phyloP scores from a whole-genome alignment of 2,113 vertebrate genomes.

The Poeciliopsis prolifica region DNA sequence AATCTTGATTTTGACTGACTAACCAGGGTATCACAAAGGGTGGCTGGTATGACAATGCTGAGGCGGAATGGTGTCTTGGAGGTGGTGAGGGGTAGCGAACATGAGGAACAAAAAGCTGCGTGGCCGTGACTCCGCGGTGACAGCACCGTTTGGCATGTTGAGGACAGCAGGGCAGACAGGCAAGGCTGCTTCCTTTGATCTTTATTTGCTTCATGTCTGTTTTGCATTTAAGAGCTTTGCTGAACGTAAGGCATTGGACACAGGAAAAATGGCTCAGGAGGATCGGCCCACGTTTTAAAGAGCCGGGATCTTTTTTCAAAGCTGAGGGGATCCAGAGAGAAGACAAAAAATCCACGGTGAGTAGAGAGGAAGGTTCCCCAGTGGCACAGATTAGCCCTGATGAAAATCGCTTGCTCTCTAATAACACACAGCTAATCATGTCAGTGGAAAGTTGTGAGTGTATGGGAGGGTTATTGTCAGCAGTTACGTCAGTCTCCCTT shows the following conservation, averaged over 20 bases:
- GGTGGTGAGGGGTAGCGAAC: conserved; percentile 31
- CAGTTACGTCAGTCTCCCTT: conserved; percentile 42
- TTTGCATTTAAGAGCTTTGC: conserved; percentile 81
- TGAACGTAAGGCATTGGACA: conserved; percentile 79
- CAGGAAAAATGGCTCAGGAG: conserved; percentile 74
- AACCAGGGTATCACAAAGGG: conserved; percentile 22
- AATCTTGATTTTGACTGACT: neutral
- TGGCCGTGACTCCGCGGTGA: conserved; percentile 78
- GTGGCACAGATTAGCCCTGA: conserved; percentile 64
- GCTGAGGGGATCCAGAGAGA: conserved; percentile 60
- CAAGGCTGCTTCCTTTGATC: conserved; percentile 79
- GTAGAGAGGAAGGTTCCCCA: conserved; percentile 45
- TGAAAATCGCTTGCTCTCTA: conserved; percentile 59
- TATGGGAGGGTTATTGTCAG: conserved; percentile 20
- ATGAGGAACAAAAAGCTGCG: conserved; percentile 59
- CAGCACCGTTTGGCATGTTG: conserved; percentile 76
- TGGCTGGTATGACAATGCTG: neutral
- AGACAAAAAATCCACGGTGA: conserved; percentile 41
- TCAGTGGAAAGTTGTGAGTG: conserved; percentile 42
- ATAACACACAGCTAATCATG: conserved; percentile 56
- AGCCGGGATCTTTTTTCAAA: conserved; percentile 79
- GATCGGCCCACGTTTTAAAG: conserved; percentile 72
- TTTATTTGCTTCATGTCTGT: conserved; percentile 80
- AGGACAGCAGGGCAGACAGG: conserved; percentile 76
- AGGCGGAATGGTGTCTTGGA: conserved; percentile 38